Base-by-base conservation (phyloP, 2,113 vertebrate genomes). In the Tricholaema leucomelas region DNA sequence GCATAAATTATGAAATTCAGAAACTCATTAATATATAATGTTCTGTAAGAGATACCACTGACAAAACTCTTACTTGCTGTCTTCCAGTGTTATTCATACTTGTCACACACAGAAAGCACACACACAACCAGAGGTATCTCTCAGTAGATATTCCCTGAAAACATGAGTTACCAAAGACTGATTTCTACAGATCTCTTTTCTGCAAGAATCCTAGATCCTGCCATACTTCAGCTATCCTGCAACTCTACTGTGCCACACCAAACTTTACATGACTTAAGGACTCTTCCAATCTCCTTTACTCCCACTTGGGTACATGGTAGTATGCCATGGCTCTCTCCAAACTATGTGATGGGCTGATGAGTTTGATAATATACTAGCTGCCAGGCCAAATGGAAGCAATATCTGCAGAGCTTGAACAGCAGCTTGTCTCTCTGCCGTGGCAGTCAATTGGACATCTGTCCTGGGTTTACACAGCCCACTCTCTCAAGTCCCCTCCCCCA, bases 121-220 rank as follows among this genome's bases (percentile, higher is more conserved):
- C 13, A 48, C 5, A 61, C 8, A 46, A 38, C 6, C 27, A 52
- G 18, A 8, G 77, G 52, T 19, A 74, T 9, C 7, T 50, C 59
- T 64, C 20, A 12, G 14, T 12, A 38, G 7, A 0, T 48, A 8
- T 64, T 56, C 33, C 78, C 70, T 52, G 42, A 80, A 67, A 75
- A 4, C 27, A 25, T 15, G 27, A 3, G 4, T 67, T 75, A 46
- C 11, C 1, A 1, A 9, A 28, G 12, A 21, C 19, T 36, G 3
- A 3, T 59, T 92, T 80, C 54, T 70, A 46, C 30, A 66, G 24
- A 31, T 15, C 3, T 1, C 42, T 81, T 71, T 90, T 25, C 65
- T 56, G 30, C 8, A 38, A 60, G 15, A 42, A 38, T 60, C 7
- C 25, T 46, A 12, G 8, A 67, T 60, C 25, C 17, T 74, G 9